Evolutionary conservation across 35 echinoderm and acorn worm species (phyloP).

Genomic region (Apostichopus californicus): DNA sequence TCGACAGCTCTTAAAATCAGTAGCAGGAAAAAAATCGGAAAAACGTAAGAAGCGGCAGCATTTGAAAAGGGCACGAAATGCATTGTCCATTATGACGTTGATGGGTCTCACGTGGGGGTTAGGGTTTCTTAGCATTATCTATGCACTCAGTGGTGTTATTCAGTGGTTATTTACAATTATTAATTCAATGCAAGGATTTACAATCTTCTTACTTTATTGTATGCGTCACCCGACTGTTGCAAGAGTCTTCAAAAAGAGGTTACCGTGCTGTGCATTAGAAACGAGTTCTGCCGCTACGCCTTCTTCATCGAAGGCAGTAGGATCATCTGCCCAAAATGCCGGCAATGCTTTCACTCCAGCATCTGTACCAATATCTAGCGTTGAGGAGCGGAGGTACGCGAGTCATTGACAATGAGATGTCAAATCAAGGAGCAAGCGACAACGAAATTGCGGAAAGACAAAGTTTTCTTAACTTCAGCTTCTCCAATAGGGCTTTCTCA

Average conservation of each 20-base stretch:
- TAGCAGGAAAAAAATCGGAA: not conserved
- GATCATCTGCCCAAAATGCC: not conserved
- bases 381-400: not conserved
- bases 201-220: slow-evolving; percentile 40
- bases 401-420: too few species aligned
- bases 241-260: not conserved
- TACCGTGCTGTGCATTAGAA: slow-evolving; percentile 1
- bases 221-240: slow-evolving; percentile 32
- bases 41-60: slow-evolving; percentile 10
- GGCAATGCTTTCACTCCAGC: not conserved
- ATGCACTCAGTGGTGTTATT: slow-evolving; percentile 10
- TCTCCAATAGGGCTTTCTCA: too few species aligned
- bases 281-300: not conserved
- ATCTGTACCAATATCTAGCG: slow-evolving; percentile 39
- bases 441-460: too few species aligned
- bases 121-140: slow-evolving; percentile 34
- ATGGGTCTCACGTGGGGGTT: slow-evolving; percentile 27
- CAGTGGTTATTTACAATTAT: slow-evolving; percentile 41
- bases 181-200: slow-evolving; percentile 45
- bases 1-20: not conserved
- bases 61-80: slow-evolving; percentile 42
- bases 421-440: too few species aligned
- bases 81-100: slow-evolving; percentile 37
- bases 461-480: too few species aligned
- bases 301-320: not conserved